A percentile compares a stretch with the other conserved stretches of the same genome.
Evolutionary conservation across 1,140 invertebrate species (phyloP).

Genomic region (Hyles vespertilio): DNA sequence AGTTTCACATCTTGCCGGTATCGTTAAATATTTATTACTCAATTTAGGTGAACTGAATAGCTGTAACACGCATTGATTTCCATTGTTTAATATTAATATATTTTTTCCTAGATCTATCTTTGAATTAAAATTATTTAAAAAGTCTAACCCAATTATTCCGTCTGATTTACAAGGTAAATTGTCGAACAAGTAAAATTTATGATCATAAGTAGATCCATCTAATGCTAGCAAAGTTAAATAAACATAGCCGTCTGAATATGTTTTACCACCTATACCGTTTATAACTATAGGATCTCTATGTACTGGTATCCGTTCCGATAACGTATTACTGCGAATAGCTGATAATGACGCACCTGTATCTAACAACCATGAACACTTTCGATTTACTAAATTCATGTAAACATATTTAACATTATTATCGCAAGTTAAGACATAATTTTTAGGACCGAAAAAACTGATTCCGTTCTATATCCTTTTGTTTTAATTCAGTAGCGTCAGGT

Average conservation of each 20-base stretch:
- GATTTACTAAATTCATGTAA: not conserved
- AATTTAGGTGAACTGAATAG: too few species aligned
- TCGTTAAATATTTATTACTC: too few species aligned
- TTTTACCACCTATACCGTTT: slow-evolving; percentile 5
- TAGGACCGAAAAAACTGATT: slow-evolving; percentile 14
- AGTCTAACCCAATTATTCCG: too few species aligned
- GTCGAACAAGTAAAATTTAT: too few species aligned
- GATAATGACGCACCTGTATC: slow-evolving; percentile 9
- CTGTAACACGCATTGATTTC: too few species aligned
- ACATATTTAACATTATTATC: slow-evolving; percentile 2
- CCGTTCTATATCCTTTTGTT: not conserved
- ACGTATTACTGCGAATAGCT: not conserved
- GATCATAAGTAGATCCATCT: too few species aligned
- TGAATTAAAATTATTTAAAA: too few species aligned
- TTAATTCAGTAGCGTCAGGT: slow-evolving; percentile 1
- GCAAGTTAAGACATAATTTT: slow-evolving; percentile 8
- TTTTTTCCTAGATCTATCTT: too few species aligned
- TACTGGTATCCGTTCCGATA: not conserved
- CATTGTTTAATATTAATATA: too few species aligned
- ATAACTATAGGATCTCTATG: slow-evolving; percentile 1
- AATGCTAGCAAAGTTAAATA: too few species aligned
- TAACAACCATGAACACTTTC: slow-evolving; percentile 1
- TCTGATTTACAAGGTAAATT: too few species aligned
- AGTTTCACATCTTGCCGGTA: too few species aligned
- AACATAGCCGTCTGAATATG: slow-evolving; percentile 6